Percentiles rank a stretch among this genome's conserved stretches.
Conservation (phyloP, 1,140 invertebrate species). For the Sycophila sp. region DNA sequence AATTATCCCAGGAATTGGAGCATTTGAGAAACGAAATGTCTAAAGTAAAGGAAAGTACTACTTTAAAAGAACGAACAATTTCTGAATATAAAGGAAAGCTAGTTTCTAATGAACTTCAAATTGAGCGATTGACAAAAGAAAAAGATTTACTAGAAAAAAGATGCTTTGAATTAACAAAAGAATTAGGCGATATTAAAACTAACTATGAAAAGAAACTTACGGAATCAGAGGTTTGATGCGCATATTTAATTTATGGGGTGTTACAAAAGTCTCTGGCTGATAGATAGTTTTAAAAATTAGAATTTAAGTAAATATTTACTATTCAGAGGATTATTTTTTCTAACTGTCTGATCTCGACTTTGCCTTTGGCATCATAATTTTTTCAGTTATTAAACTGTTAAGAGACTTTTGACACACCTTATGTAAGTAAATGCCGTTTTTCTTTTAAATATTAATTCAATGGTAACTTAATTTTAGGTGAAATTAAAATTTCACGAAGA, state of each 20-base stretch:
- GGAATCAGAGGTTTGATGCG: constrained; percentile 32
- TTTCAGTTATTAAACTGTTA: too few relatives aligned
- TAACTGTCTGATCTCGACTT: too few relatives aligned
- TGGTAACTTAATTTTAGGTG: constrained; percentile 1
- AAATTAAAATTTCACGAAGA: constrained; percentile 45
- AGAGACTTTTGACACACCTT: too few relatives aligned
- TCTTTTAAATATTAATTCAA: not conserved
- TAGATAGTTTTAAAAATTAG: too few relatives aligned
- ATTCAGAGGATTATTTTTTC: too few relatives aligned
- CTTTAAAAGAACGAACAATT: constrained; percentile 45
- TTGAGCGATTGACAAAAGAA: constrained; percentile 39
- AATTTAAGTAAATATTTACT: too few relatives aligned
- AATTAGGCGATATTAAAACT: constrained; percentile 26
- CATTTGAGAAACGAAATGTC: constrained; percentile 43
- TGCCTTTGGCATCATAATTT: too few relatives aligned
- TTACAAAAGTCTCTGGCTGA: too few relatives aligned
- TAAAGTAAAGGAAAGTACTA: constrained; percentile 41
- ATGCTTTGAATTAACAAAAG: constrained; percentile 24
- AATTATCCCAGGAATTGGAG: constrained; percentile 49
- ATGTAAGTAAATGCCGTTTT: too few relatives aligned
- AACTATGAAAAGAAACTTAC: constrained; percentile 44
- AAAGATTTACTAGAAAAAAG: constrained; percentile 39
- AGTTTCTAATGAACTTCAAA: constrained; percentile 40
- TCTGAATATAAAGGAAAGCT: constrained; percentile 41
- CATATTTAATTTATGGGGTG: not conserved